Conservation (phyloP, 1,140 invertebrate species). For the Trichonephila clavipes region DNA sequence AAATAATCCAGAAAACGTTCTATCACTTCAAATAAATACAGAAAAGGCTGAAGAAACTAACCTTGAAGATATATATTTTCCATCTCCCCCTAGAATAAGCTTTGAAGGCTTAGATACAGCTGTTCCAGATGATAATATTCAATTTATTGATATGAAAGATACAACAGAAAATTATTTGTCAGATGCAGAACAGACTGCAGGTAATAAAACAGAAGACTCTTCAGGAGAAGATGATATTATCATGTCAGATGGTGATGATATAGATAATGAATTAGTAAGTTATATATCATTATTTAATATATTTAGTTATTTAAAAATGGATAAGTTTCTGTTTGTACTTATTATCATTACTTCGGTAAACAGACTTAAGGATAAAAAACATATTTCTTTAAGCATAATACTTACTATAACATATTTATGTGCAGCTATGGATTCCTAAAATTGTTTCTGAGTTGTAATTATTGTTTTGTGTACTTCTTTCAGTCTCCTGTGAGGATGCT, state of each 20-base stretch:
- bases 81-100: constrained; percentile 51
- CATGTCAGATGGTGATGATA: constrained; percentile 55
- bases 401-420: too few relatives aligned
- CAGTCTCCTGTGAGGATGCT: too few relatives aligned
- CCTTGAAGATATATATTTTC: constrained; percentile 69
- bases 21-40: neutral
- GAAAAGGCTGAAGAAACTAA: constrained; percentile 35
- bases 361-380: too few relatives aligned
- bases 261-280: constrained; percentile 52
- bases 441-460: too few relatives aligned
- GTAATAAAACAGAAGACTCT: constrained; percentile 40
- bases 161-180: neutral
- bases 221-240: constrained; percentile 42
- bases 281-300: neutral
- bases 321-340: too few relatives aligned
- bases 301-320: too few relatives aligned
- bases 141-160: neutral
- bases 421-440: too few relatives aligned
- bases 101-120: constrained; percentile 63
- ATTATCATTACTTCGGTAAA: too few relatives aligned
- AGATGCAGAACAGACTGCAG: neutral
- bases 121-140: constrained; percentile 39
- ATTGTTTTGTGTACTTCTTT: too few relatives aligned
- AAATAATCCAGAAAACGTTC: constrained; percentile 17
- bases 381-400: too few relatives aligned